Evolutionary conservation across 64 coral and sea anemone genomes (phyloP).

Genomic region (Actinia tenebrosa): DNA sequence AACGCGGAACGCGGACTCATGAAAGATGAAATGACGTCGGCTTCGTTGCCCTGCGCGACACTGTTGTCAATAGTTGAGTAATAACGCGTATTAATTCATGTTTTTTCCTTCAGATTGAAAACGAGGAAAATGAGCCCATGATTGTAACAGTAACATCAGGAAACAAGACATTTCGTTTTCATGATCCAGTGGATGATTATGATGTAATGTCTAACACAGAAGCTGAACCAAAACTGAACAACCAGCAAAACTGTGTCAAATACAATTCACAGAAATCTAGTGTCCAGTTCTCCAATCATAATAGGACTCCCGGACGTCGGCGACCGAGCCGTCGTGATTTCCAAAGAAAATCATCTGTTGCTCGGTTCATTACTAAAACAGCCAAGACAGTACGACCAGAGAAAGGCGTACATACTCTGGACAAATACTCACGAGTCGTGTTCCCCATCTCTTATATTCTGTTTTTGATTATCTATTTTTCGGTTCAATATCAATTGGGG

Average conservation of each 20-base stretch:
- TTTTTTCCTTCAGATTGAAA: constrained; percentile 18
- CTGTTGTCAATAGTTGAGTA: background rate
- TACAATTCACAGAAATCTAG: background rate
- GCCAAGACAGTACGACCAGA: constrained; percentile 28
- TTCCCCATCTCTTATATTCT: constrained; percentile 49
- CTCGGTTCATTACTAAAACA: constrained; percentile 57
- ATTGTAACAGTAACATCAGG: constrained; percentile 46
- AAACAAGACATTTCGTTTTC: constrained; percentile 45
- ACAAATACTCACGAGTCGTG: constrained; percentile 45
- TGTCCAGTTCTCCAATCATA: background rate
- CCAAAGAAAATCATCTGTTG: constrained; percentile 38
- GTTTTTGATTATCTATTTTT: constrained; percentile 51
- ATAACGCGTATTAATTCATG: background rate
- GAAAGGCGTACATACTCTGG: constrained; percentile 40
- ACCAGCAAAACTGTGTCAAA: background rate
- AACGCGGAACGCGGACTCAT: too few species aligned
- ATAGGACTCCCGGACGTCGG: constrained; percentile 9
- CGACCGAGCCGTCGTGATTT: constrained; percentile 31
- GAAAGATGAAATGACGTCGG: too few species aligned
- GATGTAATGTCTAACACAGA: background rate
- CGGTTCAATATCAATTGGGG: constrained; percentile 8
- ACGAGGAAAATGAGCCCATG: background rate
- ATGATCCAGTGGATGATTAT: constrained; percentile 7
- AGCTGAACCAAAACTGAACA: background rate
- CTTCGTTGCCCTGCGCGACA: too few species aligned